Conservation (phyloP, 92 coral and sea anemone species). For the Isaurus tuberculatus region DNA sequence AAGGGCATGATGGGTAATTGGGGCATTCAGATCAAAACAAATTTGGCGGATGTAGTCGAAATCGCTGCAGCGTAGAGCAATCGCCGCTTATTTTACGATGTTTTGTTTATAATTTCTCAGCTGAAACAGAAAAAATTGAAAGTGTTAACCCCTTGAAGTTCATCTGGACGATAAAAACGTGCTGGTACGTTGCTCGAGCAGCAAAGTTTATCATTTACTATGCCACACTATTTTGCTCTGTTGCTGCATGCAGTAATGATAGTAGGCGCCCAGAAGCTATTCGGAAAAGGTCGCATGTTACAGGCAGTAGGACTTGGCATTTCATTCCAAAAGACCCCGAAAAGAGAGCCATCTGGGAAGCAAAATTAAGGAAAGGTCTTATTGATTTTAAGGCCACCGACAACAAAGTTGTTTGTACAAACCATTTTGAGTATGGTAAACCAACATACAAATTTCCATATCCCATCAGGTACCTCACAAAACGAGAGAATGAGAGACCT, state of each 20-base stretch:
- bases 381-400: slow-evolving; percentile 3
- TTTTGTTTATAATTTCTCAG: slow-evolving; percentile 3
- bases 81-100: slow-evolving; percentile 7
- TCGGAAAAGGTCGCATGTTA: slow-evolving; percentile 8
- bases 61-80: not conserved
- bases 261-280: slow-evolving; percentile 11
- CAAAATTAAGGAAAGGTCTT: not conserved
- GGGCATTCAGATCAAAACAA: slow-evolving; percentile 12
- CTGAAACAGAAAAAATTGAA: slow-evolving; percentile 21
- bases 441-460: slow-evolving; percentile 45
- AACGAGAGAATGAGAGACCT: slow-evolving; percentile 9
- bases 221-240: slow-evolving; percentile 23
- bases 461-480: slow-evolving; percentile 48
- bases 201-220: slow-evolving; percentile 1
- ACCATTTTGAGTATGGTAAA: slow-evolving; percentile 61
- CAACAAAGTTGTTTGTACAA: slow-evolving; percentile 40
- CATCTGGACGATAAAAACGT: slow-evolving; percentile 22
- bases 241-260: slow-evolving; percentile 1
- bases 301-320: slow-evolving; percentile 4
- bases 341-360: slow-evolving; percentile 19
- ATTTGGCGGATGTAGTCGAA: not conserved
- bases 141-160: not conserved
- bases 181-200: slow-evolving; percentile 10
- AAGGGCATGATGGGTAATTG: slow-evolving; percentile 22
- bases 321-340: slow-evolving; percentile 13